Base-by-base conservation (phyloP, 64 coral and sea anemone genomes). In the Acropora yongei region DNA sequence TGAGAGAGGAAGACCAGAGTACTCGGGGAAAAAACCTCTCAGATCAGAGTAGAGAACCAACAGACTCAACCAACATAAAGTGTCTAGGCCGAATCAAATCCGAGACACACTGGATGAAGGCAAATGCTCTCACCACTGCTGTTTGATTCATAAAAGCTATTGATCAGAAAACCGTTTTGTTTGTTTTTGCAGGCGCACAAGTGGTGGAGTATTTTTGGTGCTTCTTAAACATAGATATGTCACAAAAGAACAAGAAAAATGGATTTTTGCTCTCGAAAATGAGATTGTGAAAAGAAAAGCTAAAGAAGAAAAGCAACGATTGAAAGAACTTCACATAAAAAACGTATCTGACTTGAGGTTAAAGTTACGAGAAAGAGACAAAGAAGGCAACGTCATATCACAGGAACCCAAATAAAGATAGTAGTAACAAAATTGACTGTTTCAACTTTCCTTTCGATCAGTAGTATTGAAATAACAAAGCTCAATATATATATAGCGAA, bases 141-240 rank as follows among this genome's bases (percentile, higher is more conserved):
- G 30, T 30, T 30, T 30, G 30, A 30, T 30, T 30, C 30, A 30
- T 30, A 30, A 30, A 30, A 30, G 30, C 30, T 30, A 30, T 65
- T 41, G 50, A 83, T 41, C 16, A 39, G 47, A 47, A 44, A 4
- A 74, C 20, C 51, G 41, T 75, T 6, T 1, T 2, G 39, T 60
- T 78, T 77, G 72, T 74, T 58, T 76, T 74, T n/a, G 58, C 77
- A 98, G 96, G 47, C 89, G 96, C 12, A 98, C 96, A 50, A 98
- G 91, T 95, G 96, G 96, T 58, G 96, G 96, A 11, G 89, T 98
- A 12, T 98, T 98, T 92, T 72, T 98, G 13, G 41, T 30, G 41
- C 46, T 98, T 18, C 74, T 98, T 30, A 98, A 98, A 48, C 63
- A 83, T 47, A 86, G 88, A 92, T 98, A 98, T 89, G 96, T 93